Base-by-base conservation (phyloP, 2,113 vertebrate genomes). In the Odocoileus virginianus region DNA sequence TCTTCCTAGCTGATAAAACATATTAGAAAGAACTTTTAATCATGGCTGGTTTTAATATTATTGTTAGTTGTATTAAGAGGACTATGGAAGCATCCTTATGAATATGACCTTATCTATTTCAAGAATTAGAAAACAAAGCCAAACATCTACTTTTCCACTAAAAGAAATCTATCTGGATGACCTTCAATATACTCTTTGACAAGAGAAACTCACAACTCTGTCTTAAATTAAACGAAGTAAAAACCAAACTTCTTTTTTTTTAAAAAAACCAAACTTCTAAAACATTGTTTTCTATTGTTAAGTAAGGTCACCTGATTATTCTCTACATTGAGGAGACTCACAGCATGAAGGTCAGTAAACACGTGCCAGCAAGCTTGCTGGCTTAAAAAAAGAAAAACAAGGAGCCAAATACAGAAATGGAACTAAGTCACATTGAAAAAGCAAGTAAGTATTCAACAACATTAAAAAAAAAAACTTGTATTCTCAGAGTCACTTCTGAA, bases 311-410 rank as follows among this genome's bases (percentile, higher is more conserved):
- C 19, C n/a, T 93, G 81, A 91, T 85, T 86, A 94, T 60, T 95
- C 25, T 74, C 89, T 76, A 94, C 78, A 87, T 84, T 89, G 90
- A 90, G 57, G 15, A 97, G 61, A 94, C 25, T 55, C 82, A 33
- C 67, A 28, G 23, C 9, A 87, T 83, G 87, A 98, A 98, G 91
- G 79, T 97, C 95, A 97, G 76, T 58, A 94, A 93, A 85, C 28
- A 60, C 27, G 28, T 88, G n/a, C 36, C 45, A 83, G 19, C 30
- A 97, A 95, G 60, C 55, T 61, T 82, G 50, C 14, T 67, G 55
- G 12, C 71, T 87, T 93, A 84, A 86, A 95, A 61, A 64, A 57
- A 43, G 3, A 81, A 57, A 85, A 79, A 33, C 55, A 91, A 61
- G 28, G 43, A 74, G 45, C 78, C 33, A 96, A 94, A 94, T 36